Base-by-base conservation (phyloP, 2,888 invertebrate genomes). In the Himalopsyche kuldschensis region DNA sequence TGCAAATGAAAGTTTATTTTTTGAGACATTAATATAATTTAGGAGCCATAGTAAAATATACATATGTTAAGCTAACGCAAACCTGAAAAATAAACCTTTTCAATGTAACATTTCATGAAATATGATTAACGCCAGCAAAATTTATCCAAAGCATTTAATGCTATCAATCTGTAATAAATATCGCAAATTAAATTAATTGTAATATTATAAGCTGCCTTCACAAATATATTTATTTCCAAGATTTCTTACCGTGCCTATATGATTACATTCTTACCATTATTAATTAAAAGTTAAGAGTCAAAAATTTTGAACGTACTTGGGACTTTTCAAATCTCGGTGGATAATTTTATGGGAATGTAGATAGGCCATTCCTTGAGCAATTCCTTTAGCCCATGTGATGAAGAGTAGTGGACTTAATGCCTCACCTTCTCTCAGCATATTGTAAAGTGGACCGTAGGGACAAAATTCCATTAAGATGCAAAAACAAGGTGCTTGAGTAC, bases 381-480 rank as follows among this genome's bases (percentile, higher is more conserved):
- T 98, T 90, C 99, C 98, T 89, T 96, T 97, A 55, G 97, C 95
- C 98, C 99, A 99, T 85, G 95, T 95, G 75, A 98, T 94, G 82
- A 98, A 94, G 88, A 97, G 94, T 79, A 93, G 92, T n/a, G 98
- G 97, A 79, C 96, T 94, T 87, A 98, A 95, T 87, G 95, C 94
- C 87, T 96, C 94, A 41, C 97, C 96, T 87, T 96, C 95, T 87
- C 94, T 94, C 81, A 99, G 93, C 88, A 98, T 94, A 89, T 98
- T 97, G 90, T 97, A 99, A 75, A 99, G 92, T 30, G 98, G 97
- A 3, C 99, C 99, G 88, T 97, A 96, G 3, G 98, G 97, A 89
- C 99, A 99, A 90, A 94, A 99, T 89, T 99, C 99, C 99, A 99
- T 99, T 82, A 99, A 94, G 87, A 99, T 96, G 89, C 98, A 98